These are phyloP conservation scores for Boloria selene DNA, from an alignment of 2,888 invertebrate genomes.

Conservation along the genomic window DNA sequence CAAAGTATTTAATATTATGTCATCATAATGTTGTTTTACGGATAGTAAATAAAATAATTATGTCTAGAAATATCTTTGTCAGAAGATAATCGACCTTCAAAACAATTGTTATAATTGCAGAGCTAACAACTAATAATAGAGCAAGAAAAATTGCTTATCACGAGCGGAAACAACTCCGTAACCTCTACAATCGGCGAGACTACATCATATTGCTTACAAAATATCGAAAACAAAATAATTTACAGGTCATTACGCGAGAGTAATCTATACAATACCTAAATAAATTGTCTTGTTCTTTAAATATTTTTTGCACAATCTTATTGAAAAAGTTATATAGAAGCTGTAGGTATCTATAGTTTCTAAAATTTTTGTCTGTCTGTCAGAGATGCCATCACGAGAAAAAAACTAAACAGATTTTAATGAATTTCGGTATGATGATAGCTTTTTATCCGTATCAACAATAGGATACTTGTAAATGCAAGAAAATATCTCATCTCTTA, in stretches of 20 bases:
- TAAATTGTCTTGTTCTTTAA: too few species aligned
- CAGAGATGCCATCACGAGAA: too few species aligned
- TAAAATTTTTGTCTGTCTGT: too few species aligned
- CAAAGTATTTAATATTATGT: neutral
- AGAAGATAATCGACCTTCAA: constrained; percentile 15
- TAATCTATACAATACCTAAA: too few species aligned
- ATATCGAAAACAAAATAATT: neutral
- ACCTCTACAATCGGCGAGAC: constrained; percentile 8
- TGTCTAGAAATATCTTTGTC: neutral
- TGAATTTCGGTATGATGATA: too few species aligned
- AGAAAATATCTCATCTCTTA: too few species aligned
- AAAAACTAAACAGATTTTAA: too few species aligned
- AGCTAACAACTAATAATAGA: constrained; percentile 13
- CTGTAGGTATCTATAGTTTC: too few species aligned
- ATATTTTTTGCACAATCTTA: neutral
- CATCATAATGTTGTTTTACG: constrained; percentile 4
- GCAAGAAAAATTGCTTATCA: constrained; percentile 17
- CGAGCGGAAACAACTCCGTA: constrained; percentile 18
- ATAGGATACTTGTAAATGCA: too few species aligned
- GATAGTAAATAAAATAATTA: constrained; percentile 8
- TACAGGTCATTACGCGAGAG: neutral
- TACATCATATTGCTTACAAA: neutral
- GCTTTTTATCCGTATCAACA: too few species aligned
- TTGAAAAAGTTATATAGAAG: neutral
- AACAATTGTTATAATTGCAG: constrained; percentile 20